Evolutionary conservation across 2,888 invertebrate species (phyloP), one percentile per base, ranked within the genome.

Genomic region (Hydraecia micacea): DNA sequence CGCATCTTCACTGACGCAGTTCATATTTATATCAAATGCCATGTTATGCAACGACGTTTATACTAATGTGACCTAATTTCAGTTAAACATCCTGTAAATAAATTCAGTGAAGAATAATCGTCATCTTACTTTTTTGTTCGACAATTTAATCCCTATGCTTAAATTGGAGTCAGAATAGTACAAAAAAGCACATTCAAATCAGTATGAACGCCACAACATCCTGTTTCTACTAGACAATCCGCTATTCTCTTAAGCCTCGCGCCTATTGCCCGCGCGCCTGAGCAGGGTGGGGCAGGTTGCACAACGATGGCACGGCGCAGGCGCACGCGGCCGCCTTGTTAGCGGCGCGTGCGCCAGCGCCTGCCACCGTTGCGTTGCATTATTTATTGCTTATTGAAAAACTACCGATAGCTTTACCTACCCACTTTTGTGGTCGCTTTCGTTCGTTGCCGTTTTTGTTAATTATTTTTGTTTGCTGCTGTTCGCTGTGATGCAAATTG

Each of bases 381-480:
- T 96, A 96, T 97, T 97, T 97, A 97, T 96, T 95, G 95, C 96
- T 95, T 96, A 96, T 96, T 96, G 96, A 96, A 96, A 96, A 96
- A 96, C 95, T 94, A 93, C 93, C 94, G 92, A 93, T 93, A 93
- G 91, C 92, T 93, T 91, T 93, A 91, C 89, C 91, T 93, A 93
- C 92, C 91, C 89, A 93, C 92, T 93, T 92, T 92, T 93, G 94
- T 92, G 92, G 92, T 92, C 88, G 87, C 86, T 86, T 85, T 85
- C 49, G 52, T 52, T 36, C 69, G n/a, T 55, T 69, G 69, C 82
- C 62, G 85, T 90, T 91, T 94, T 93, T 93, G 90, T 89, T 86
- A 84, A 82, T 86, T 80, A 89, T 89, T 91, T 89, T 89, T 87
- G 78, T 84, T 88, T 73, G 79, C 32, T 68, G 46, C 49, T 75